Evolutionary conservation across 2,797 vertebrate species (phyloP).

Genomic region (Coracias cyanogaster): DNA sequence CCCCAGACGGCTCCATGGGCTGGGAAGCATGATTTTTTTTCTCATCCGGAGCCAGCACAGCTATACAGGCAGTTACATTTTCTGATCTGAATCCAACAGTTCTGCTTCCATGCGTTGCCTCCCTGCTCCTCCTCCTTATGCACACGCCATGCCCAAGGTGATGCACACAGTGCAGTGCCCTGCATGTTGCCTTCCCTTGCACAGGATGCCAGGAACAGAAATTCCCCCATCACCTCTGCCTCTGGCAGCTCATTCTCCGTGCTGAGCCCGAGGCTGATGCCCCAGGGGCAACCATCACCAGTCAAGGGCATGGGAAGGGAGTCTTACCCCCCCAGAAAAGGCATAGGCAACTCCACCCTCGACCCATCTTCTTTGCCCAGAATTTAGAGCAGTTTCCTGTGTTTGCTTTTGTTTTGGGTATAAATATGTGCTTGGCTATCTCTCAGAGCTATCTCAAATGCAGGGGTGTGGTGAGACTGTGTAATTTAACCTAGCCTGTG

Average conservation of each 20-base stretch:
- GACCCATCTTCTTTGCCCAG: background rate
- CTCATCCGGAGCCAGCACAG: background rate
- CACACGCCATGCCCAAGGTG: accelerated
- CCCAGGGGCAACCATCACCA: background rate
- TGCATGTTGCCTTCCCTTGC: background rate
- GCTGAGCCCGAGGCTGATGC: background rate
- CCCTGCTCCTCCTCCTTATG: background rate
- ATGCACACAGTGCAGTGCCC: accelerated
- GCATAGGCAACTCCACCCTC: background rate
- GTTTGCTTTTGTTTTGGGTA: conserved; percentile 40
- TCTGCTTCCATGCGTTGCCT: background rate
- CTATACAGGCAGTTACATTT: background rate
- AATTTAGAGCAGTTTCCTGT: background rate
- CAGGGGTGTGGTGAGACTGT: conserved; percentile 4
- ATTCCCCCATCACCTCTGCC: background rate
- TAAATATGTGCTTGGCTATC: conserved; percentile 6
- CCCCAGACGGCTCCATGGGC: accelerated
- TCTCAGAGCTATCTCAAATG: conserved; percentile 25
- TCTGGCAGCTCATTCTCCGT: background rate
- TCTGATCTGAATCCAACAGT: background rate
- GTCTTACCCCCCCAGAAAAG: background rate
- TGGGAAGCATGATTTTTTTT: background rate
- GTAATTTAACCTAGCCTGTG: conserved; percentile 1
- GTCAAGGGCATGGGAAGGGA: background rate
- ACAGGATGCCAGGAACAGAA: background rate